Evolutionary conservation across 2,888 invertebrate species (phyloP).

Genomic region (Hecatera dysodea): DNA sequence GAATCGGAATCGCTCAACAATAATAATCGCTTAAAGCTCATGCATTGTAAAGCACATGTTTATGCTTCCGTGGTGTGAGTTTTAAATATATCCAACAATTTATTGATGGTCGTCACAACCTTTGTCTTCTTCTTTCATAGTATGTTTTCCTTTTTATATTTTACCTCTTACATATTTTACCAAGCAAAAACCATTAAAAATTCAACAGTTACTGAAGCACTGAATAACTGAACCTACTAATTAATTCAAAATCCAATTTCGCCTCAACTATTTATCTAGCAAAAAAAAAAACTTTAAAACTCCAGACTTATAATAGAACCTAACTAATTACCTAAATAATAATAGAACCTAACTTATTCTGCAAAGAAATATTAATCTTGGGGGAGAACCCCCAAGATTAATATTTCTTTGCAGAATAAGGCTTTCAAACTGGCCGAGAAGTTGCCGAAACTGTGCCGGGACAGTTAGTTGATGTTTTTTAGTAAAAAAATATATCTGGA

Average conservation of each 20-base stretch:
- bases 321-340: too few species aligned
- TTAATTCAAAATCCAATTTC: constrained; percentile 14
- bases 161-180: too few species aligned
- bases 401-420: constrained; percentile 60
- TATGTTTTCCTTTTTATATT: too few species aligned
- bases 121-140: too few species aligned
- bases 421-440: constrained; percentile 51
- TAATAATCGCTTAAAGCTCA: too few species aligned
- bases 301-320: constrained; percentile 6
- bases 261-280: neutral
- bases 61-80: too few species aligned
- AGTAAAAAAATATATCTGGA: constrained; percentile 54
- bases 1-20: too few species aligned
- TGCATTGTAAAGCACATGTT: too few species aligned
- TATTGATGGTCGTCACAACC: too few species aligned
- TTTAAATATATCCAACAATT: too few species aligned
- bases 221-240: constrained; percentile 7
- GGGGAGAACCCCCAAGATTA: constrained; percentile 27
- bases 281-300: neutral
- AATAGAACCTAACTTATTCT: too few species aligned
- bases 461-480: constrained; percentile 62
- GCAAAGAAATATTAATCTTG: too few species aligned
- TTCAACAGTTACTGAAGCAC: neutral
- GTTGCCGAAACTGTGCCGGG: constrained; percentile 68
- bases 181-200: neutral